Evolutionary conservation across 2,888 invertebrate species (phyloP), one percentile per base, ranked within the genome.

Genomic region (Sarcophaga variegata): DNA sequence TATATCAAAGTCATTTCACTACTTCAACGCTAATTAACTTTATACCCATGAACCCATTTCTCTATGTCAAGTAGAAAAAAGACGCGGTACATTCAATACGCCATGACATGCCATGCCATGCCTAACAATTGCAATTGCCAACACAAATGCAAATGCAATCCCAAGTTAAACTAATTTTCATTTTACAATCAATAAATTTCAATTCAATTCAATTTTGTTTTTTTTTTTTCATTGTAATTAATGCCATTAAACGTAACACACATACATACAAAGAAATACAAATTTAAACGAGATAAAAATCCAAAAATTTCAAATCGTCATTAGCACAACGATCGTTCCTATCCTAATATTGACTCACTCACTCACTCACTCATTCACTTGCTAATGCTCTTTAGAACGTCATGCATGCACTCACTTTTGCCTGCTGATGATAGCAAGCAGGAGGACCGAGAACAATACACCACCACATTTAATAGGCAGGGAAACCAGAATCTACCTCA

Each of bases 401-500:
- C 37, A 37, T 37, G 37, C 37, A 37, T 10, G 37, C 8, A 37
- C 37, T 37, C 37, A 37, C 37, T 37, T 37, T 37, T 37, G 37
- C 37, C 37, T 37, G 37, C 5, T 54, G 17, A 54, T 54, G 54
- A 54, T 17, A 17, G 17, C 54, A 12, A 54, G 54, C 54, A 37
- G 37, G 37, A 37, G 37, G 37, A 37, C 0, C 71, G 14, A 14
- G 10, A 49, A 71, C 49, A 66, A 66, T 66, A 72, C 54, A 66
- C 66, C 54, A 66, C 66, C 54, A 71, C 37, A 63, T 37, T 37
- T 37, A 37, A 77, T 54, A 72, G 45, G 45, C 62, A 70, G 12
- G 77, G 10, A 78, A 78, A 79, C 72, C 85, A 82, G 84, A 78
- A 85, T 85, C 86, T 88, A 88, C 86, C 88, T 85, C 88, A 88